These are phyloP conservation scores for Nixonia krombeini DNA, from an alignment of 1,140 invertebrate species.

Conservation along the genomic window DNA sequence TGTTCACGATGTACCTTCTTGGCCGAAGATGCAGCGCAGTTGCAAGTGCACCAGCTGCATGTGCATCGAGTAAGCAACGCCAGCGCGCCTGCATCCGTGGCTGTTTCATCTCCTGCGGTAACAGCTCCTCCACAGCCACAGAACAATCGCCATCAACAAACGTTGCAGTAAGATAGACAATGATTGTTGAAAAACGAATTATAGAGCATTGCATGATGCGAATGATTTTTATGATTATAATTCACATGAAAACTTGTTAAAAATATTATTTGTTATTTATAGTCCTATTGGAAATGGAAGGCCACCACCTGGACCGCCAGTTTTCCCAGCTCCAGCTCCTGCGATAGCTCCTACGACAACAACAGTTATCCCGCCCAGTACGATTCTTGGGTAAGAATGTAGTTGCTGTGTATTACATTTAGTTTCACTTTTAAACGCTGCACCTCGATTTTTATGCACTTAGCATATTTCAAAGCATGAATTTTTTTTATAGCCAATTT, in stretches of 20 bases:
- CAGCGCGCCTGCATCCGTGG: conserved; percentile 34
- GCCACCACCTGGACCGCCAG: conserved; percentile 68
- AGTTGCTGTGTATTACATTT: not conserved
- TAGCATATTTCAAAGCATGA: not conserved
- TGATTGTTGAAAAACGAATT: too few relatives aligned
- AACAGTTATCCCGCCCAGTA: conserved; percentile 58
- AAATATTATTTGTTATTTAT: conserved; percentile 1
- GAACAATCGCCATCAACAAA: conserved; percentile 45
- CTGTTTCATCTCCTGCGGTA: conserved; percentile 19
- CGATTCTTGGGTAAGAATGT: conserved; percentile 60
- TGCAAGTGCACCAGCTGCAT: conserved; percentile 80
- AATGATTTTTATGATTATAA: too few relatives aligned
- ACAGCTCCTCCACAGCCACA: conserved; percentile 32
- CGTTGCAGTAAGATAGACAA: conserved; percentile 56
- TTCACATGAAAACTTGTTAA: too few relatives aligned
- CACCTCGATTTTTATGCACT: not conserved
- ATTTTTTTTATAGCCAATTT: too few relatives aligned
- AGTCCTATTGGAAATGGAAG: conserved; percentile 61
- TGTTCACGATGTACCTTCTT: conserved; percentile 90
- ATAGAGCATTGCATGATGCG: not conserved
- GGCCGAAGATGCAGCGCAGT: conserved; percentile 83
- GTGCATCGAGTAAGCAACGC: conserved; percentile 68
- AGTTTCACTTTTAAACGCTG: conserved; percentile 1
- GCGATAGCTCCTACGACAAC: conserved; percentile 57
- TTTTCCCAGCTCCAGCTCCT: conserved; percentile 65